Conservation (phyloP, 2,888 invertebrate genomes). For the Stramonita haemastoma region DNA sequence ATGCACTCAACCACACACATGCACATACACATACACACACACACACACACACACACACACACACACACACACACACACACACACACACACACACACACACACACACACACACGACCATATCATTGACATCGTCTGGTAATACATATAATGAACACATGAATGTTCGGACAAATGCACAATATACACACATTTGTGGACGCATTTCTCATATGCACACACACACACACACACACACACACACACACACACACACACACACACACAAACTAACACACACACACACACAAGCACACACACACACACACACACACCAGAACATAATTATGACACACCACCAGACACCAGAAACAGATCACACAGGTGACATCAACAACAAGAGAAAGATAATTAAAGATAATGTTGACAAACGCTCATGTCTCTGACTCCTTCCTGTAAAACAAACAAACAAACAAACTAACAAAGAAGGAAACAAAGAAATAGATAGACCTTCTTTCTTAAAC, state of each 20-base stretch:
- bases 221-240: constrained; percentile 8
- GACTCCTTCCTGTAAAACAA: no score
- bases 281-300: background rate
- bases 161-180: no score
- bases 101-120: background rate
- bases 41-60: background rate
- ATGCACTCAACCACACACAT: no score
- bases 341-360: no score
- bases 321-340: no score
- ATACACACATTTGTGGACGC: no score
- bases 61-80: no score
- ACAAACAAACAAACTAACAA: background rate
- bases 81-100: constrained; percentile 7
- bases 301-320: no score
- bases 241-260: background rate
- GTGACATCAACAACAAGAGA: background rate
- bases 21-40: background rate
- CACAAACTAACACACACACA: background rate
- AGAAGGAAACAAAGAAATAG: background rate
- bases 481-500: no score
- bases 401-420: no score
- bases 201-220: background rate
- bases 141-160: no score
- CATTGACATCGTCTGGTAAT: no score
- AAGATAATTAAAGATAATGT: background rate